Conservation (phyloP, 2,888 invertebrate genomes). For the Eilema depressum region DNA sequence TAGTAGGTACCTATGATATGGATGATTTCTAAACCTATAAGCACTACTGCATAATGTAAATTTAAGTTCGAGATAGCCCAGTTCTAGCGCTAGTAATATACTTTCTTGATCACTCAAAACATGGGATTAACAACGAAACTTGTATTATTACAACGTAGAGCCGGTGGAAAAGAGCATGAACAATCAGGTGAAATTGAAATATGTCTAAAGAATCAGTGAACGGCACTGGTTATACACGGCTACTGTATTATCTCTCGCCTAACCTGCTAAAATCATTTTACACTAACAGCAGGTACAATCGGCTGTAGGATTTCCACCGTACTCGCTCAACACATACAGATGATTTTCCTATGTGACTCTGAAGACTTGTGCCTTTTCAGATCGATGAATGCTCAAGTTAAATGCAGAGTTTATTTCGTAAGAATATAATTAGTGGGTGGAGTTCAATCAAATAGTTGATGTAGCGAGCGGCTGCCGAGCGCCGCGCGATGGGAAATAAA, state of each 20-base stretch:
- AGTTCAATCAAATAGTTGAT: constrained; percentile 80
- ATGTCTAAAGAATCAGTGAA: constrained; percentile 44
- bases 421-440: constrained; percentile 87
- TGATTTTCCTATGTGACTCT: not conserved
- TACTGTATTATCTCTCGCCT: constrained; percentile 60
- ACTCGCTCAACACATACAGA: constrained; percentile 7
- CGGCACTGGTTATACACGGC: constrained; percentile 52
- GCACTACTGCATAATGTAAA: no score
- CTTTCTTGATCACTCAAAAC: not conserved
- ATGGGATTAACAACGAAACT: not conserved
- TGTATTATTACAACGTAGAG: constrained; percentile 9
- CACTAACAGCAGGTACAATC: not conserved
- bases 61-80: not conserved
- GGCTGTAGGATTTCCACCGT: constrained; percentile 20
- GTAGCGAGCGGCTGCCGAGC: constrained; percentile 61
- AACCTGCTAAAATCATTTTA: constrained; percentile 26
- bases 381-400: constrained; percentile 58
- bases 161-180: constrained; percentile 22
- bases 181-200: constrained; percentile 42
- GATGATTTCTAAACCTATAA: no score
- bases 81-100: not conserved
- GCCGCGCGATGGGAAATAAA: constrained; percentile 61
- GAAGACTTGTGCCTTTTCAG: constrained; percentile 37
- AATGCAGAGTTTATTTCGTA: constrained; percentile 84
- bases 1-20: no score